Base-by-base conservation (phyloP, 2,113 vertebrate species). In the Oryzias javanicus region DNA sequence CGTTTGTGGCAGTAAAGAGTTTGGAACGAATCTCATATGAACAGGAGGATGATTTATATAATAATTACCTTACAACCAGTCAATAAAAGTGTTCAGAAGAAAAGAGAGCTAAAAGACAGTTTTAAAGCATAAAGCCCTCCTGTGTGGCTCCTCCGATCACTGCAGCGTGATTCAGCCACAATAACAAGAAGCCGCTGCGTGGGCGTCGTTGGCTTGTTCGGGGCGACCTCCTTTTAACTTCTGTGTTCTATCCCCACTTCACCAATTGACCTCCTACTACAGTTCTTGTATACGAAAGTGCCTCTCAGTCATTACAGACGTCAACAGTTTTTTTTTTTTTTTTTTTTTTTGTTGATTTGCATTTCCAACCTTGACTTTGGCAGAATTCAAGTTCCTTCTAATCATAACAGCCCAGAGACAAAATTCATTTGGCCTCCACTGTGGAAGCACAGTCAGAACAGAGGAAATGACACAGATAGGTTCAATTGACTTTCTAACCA, bases 311-410 rank as follows among this genome's bases (percentile, higher is more conserved):
- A 58, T 62, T 65, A 53, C 27, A 66, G 42, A 55, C 24, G 46
- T 40, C 44, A 49, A 58, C 62, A 25, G 45, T 55, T 35, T 59
- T 45, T 66, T 41, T 17, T 52, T 69, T 35, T 59, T 45, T 63
- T 41, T 17, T 52, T 69, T 55, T 35, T 41, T 17, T 52, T 69
- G 51, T 35, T 69, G 48, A 61, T 60, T 59, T 60, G 65, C 63
- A 71, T 72, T 49, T 70, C 35, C 35, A 16, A 56, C 60, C 66
- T 67, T 59, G 52, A 3, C 54, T 59, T 29, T 67, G 71, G 60
- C 58, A 46, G 58, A 75, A 74, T 63, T 64, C 48, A 55, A 70
- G 46, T 70, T 54, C 24, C 27, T 58, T 53, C 52, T 66, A 49
- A 74, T 72, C 74, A 57, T 54, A 66, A 64, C 59, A 66, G 49